Conservation (phyloP, 2,888 invertebrate genomes). For the Protophormia terraenovae region DNA sequence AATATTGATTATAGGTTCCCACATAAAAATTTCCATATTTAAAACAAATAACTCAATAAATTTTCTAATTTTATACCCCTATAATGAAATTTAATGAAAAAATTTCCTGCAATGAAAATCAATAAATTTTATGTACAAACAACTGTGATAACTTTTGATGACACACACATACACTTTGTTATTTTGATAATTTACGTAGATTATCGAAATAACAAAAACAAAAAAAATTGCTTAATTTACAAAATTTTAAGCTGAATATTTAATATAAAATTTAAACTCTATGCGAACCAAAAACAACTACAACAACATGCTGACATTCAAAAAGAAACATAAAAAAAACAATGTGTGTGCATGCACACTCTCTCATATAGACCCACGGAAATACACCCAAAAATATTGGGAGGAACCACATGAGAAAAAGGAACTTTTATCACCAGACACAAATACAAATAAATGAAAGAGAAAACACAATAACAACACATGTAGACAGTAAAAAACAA, state of each 20-base stretch:
- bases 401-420: slow-evolving; percentile 29
- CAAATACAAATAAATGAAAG: slow-evolving; percentile 64
- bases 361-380: neutral
- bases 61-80: neutral
- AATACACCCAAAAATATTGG: slow-evolving; percentile 48
- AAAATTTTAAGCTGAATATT: slow-evolving; percentile 23
- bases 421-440: slow-evolving; percentile 60
- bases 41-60: neutral
- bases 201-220: neutral
- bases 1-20: too few relatives aligned
- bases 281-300: neutral
- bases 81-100: neutral
- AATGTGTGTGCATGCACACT: slow-evolving; percentile 10
- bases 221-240: slow-evolving; percentile 38
- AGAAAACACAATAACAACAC: slow-evolving; percentile 62
- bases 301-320: slow-evolving; percentile 39
- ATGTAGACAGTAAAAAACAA: slow-evolving; percentile 39
- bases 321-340: neutral
- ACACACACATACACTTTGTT: neutral
- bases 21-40: neutral
- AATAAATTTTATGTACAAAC: slow-evolving; percentile 1
- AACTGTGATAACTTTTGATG: neutral
- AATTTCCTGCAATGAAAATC: slow-evolving; percentile 4
- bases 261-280: slow-evolving; percentile 35
- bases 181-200: too few relatives aligned